Evolutionary conservation across 2,797 vertebrate genomes (phyloP), one percentile per base, ranked within the genome.

Genomic region (Schizopygopsis malacanthus): DNA sequence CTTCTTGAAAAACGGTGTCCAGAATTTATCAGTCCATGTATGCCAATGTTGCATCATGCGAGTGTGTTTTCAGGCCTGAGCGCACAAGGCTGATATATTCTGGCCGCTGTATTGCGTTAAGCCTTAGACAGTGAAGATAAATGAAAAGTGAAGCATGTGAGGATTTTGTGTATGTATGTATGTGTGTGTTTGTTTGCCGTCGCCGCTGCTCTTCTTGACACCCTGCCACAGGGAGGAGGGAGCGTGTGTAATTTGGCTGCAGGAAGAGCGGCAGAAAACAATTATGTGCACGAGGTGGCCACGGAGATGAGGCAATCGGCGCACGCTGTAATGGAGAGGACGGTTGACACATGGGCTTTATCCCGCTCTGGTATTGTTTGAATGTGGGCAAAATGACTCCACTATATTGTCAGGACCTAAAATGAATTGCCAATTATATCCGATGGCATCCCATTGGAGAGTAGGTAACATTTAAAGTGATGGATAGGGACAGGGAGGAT

Each of bases 341-440:
- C 94, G 94, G 94, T 94, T 95, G 95, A 95, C 95, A 95, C 93
- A 92, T 92, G 90, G 85, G 93, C 93, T 95, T 95, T 94, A 93
- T 93, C 93, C 90, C 91, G 91, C 94, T 94, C 92, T 90, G 91
- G 92, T 86, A 89, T 88, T 91, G 94, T 95, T 95, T 94, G 93
- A 95, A 95, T 94, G 94, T 92, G 91, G 91, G 93, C 93, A 85
- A 95, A 95, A 95, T 94, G 93, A 93, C 94, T 95, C 91, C 83
- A 92, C 93, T 94, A 90, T 93, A 95, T 93, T 93, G 94, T 95
- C 95, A 93, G 93, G 87, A 93, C 93, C 92, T 91, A 93, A 93
- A 94, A 95, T 93, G 95, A 94, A 96, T 96, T 95, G 94, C 92
- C 95, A 95, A 95, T 95, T 96, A 95, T 95, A 93, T 94, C 91